These are phyloP conservation scores for Protodeltote pygarga DNA, from an alignment of 2,888 invertebrate genomes.

Conservation along the genomic window DNA sequence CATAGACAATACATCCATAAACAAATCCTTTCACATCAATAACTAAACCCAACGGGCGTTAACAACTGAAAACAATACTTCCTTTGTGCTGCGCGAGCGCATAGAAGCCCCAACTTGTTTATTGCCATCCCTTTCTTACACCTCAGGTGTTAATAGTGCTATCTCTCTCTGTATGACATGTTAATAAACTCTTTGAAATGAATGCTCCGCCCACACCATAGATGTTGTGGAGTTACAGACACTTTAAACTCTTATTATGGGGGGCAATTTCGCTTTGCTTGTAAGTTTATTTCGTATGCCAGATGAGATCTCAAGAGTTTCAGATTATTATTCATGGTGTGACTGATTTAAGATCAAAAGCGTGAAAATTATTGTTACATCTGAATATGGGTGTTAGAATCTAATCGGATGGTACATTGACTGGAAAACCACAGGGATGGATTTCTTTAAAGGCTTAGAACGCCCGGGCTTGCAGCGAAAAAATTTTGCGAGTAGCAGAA, in stretches of 20 bases:
- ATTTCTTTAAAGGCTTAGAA: too few species aligned
- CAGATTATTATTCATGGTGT: slow-evolving; percentile 34
- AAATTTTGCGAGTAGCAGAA: too few species aligned
- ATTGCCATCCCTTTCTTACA: slow-evolving; percentile 52
- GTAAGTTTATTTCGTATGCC: slow-evolving; percentile 38
- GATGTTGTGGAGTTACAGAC: slow-evolving; percentile 44
- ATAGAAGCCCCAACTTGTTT: slow-evolving; percentile 57
- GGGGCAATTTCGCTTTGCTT: slow-evolving; percentile 39
- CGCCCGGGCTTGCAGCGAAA: too few species aligned
- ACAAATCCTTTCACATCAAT: slow-evolving; percentile 59
- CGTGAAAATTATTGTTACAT: slow-evolving; percentile 29
- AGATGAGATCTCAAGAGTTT: slow-evolving; percentile 36
- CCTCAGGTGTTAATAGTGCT: slow-evolving; percentile 45
- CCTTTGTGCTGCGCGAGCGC: slow-evolving; percentile 63
- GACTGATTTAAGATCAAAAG: slow-evolving; percentile 30
- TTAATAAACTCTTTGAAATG: slow-evolving; percentile 67
- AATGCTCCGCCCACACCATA: slow-evolving; percentile 62
- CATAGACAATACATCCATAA: slow-evolving; percentile 57
- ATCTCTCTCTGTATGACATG: slow-evolving; percentile 71
- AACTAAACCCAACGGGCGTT: slow-evolving; percentile 66
- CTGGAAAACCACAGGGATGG: too few species aligned
- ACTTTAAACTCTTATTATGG: slow-evolving; percentile 48
- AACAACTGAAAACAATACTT: slow-evolving; percentile 69
- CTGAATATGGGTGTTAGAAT: slow-evolving; percentile 2
- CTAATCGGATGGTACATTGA: background rate